These are phyloP conservation scores for Mobula birostris DNA, from an alignment of 2,113 vertebrate genomes.

Conservation along the genomic window DNA sequence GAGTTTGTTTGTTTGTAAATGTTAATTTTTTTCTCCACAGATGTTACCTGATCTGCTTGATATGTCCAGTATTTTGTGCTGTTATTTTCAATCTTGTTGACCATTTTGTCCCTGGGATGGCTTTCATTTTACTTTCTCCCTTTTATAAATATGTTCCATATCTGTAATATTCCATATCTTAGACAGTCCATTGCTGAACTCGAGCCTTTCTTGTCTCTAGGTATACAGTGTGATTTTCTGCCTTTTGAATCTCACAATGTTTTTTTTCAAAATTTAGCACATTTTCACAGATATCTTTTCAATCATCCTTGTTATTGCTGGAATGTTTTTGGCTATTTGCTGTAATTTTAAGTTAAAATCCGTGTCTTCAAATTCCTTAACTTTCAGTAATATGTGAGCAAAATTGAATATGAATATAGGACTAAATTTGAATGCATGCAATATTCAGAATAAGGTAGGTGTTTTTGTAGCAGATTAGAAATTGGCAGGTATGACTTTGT, in stretches of 20 bases:
- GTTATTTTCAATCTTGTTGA: neutral
- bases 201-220: neutral
- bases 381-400: too few relatives aligned
- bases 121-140: neutral
- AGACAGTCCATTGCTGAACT: neutral
- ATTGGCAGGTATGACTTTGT: too few relatives aligned
- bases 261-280: too few relatives aligned
- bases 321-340: neutral
- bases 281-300: too few relatives aligned
- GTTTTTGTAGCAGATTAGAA: too few relatives aligned
- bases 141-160: neutral
- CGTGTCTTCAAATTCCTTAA: neutral
- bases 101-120: neutral
- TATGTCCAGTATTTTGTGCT: too few relatives aligned
- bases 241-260: neutral
- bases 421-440: too few relatives aligned
- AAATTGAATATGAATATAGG: too few relatives aligned
- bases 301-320: neutral
- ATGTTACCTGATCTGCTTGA: too few relatives aligned
- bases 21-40: too few relatives aligned
- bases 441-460: too few relatives aligned
- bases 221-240: neutral
- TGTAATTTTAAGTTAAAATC: neutral
- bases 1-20: neutral
- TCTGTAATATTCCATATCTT: neutral